Evolutionary conservation across 1,140 invertebrate genomes (phyloP), one percentile per base, ranked within the genome.

Genomic region (Tachypleus tridentatus): DNA sequence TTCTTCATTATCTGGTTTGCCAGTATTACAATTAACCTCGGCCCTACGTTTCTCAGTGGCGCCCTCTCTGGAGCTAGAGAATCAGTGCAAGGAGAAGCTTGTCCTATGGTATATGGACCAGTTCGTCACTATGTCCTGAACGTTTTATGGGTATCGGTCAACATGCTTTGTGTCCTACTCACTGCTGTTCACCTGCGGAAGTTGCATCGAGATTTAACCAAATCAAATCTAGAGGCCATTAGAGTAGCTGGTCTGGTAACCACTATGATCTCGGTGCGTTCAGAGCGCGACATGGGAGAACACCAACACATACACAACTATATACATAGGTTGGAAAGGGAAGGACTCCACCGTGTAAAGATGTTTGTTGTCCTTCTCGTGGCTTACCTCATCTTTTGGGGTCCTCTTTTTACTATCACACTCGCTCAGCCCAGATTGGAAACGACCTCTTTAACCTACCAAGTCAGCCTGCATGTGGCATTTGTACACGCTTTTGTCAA

Each of bases 1-100:
- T 87, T 90, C 50, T 90, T 89, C 76, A 93, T 93, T 85, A 93
- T 93, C 72, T 93, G 91, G 91, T 92, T 93, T 77, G 77, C 78
- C 4, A 78, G 76, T 62, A 73, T 93, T 70, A 91, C 90, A 6
- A 90, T 93, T 73, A 93, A 94, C 78, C 81, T 94, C 67, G 91
- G 91, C 4, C 90, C 91, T 3, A 93, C 90, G 3, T 93, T 94
- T 77, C 78, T 92, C 68, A 89, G 86, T 63, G 88, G 89, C 3
- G 88, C 89, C 6, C 76, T 92, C 58, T 89, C 88, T 70, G 70
- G 56, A 61, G 64, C 64, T 50, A 29, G 63, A 57, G 66, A 67
- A 47, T 60, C 63, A 3, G 63, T 65, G 51, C 83, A 86, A 65
- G 82, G 87, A 0, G 89, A 89, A 0, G 87, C 86, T 29, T 93